These are phyloP conservation scores for Hylaea fasciaria DNA, from an alignment of 2,888 invertebrate genomes.

Conservation along the genomic window DNA sequence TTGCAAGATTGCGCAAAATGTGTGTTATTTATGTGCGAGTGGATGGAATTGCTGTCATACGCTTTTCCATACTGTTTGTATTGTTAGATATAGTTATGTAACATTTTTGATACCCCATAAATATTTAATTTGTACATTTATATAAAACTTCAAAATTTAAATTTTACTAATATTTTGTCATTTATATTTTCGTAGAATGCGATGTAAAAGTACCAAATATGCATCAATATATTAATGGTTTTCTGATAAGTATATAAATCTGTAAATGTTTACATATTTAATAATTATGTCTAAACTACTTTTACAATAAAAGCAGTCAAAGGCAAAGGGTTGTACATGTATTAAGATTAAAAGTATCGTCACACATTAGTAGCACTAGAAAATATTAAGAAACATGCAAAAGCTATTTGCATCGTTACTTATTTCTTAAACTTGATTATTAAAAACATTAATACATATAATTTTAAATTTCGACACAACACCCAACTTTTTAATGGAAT, in stretches of 20 bases:
- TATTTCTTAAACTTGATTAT: slow-evolving; percentile 48
- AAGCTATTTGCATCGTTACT: slow-evolving; percentile 57
- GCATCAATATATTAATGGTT: slow-evolving; percentile 35
- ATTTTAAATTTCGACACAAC: slow-evolving; percentile 22
- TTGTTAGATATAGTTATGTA: not conserved
- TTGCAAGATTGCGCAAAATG: too few species aligned
- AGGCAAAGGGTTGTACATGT: slow-evolving; percentile 64
- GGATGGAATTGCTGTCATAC: too few species aligned
- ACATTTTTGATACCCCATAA: not conserved
- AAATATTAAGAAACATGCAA: slow-evolving; percentile 48
- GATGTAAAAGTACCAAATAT: slow-evolving; percentile 41
- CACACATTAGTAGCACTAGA: slow-evolving; percentile 40
- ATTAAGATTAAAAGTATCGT: slow-evolving; percentile 44
- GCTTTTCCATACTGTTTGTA: not conserved
- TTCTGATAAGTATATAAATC: slow-evolving; percentile 20
- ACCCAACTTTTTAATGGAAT: slow-evolving; percentile 24
- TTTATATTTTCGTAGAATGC: slow-evolving; percentile 9
- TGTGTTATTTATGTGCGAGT: too few species aligned
- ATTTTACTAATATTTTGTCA: slow-evolving; percentile 5
- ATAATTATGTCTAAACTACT: slow-evolving; percentile 38
- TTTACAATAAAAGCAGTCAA: slow-evolving; percentile 61
- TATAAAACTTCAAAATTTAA: slow-evolving; percentile 4
- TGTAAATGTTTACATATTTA: slow-evolving; percentile 31
- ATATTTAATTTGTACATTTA: slow-evolving; percentile 5
- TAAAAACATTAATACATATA: slow-evolving; percentile 47